Conservation (phyloP, 2,888 invertebrate species). For the Drosophila prolongata region DNA sequence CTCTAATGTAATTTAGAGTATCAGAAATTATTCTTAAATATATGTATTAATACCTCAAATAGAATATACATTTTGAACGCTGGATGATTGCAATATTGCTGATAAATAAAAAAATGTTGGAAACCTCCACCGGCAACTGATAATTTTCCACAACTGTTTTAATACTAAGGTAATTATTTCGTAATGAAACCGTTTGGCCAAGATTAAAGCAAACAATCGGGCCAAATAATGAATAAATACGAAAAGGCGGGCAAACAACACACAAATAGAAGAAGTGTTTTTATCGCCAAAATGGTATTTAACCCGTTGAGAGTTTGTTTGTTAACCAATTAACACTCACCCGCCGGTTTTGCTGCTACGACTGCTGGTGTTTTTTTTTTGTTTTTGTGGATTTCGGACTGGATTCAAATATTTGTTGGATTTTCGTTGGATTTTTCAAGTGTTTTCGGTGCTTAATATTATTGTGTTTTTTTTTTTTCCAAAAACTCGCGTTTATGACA, state of each 20-base stretch:
- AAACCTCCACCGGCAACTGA: neutral
- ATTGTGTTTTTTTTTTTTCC: neutral
- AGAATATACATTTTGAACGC: neutral
- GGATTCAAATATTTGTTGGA: constrained; percentile 7
- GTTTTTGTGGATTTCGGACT: neutral
- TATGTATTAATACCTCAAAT: neutral
- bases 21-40: neutral
- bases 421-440: constrained; percentile 1
- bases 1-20: neutral
- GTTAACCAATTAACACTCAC: constrained; percentile 32
- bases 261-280: constrained; percentile 15
- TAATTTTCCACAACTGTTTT: constrained; percentile 23
- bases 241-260: constrained; percentile 11
- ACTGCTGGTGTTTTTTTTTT: neutral
- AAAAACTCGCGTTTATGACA: constrained; percentile 4
- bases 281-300: constrained; percentile 22
- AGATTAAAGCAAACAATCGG: constrained; percentile 20
- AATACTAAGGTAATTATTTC: constrained; percentile 1
- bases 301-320: constrained; percentile 22
- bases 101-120: neutral
- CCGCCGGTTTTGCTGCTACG: constrained; percentile 23
- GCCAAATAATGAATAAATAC: constrained; percentile 18
- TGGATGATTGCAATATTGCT: neutral
- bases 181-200: constrained; percentile 14
- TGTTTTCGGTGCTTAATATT: neutral